Percentiles rank a stretch among this genome's conserved stretches.
Conservation (phyloP, 2,113 vertebrate genomes). For the Anoura caudifer region DNA sequence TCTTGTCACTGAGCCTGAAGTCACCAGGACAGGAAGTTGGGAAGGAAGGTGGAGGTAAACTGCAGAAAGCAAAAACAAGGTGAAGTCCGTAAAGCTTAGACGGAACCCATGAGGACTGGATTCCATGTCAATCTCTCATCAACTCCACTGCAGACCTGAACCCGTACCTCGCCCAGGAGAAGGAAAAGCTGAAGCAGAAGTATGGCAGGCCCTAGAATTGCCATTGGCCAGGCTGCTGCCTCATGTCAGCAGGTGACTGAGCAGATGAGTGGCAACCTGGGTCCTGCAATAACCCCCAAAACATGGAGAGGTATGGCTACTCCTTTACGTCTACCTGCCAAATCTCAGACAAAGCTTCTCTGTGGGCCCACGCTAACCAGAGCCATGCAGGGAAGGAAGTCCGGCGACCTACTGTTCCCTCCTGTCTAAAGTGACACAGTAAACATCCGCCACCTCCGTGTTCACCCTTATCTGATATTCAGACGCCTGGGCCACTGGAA, state of each 20-base stretch:
- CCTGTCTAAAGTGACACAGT: not conserved
- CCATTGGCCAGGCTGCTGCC: not conserved
- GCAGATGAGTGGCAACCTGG: not conserved
- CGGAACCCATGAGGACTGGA: not conserved
- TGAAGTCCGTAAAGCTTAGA: not conserved
- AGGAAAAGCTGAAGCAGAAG: not conserved
- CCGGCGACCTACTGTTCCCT: not conserved
- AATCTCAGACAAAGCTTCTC: not conserved
- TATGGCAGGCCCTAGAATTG: not conserved
- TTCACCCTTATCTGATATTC: not conserved
- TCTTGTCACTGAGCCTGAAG: not conserved
- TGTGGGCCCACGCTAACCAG: not conserved
- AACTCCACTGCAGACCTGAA: not conserved
- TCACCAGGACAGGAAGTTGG: not conserved
- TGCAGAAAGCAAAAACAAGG: not conserved
- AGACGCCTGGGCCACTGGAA: not conserved
- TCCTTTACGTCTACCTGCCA: not conserved
- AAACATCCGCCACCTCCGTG: not conserved
- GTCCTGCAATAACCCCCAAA: not conserved
- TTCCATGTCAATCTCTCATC: not conserved
- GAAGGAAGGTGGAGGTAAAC: not conserved
- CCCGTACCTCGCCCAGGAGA: not conserved
- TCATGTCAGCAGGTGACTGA: not conserved
- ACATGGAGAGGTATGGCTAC: not conserved
- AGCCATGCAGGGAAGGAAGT: not conserved